Base-by-base conservation (phyloP, 2,797 vertebrate species). In the Microhierax caerulescens region DNA sequence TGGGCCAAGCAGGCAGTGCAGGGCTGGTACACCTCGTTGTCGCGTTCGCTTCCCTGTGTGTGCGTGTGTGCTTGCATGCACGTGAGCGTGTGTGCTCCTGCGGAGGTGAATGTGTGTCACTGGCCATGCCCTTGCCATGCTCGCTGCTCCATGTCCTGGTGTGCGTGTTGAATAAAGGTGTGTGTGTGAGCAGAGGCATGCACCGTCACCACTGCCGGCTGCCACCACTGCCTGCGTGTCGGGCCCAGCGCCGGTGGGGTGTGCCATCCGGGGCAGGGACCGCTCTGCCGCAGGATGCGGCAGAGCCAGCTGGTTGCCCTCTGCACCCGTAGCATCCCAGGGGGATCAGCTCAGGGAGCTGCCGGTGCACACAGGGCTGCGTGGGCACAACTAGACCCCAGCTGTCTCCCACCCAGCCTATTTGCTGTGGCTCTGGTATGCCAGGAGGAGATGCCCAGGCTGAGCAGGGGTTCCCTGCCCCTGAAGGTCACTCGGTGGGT, bases 201-300 rank as follows among this genome's bases (percentile, higher is more conserved):
- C 5, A 1, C 22, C 2, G 0, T 53, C 5, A 1, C 22, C 2
- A 0, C 0, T n/a, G 36, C 64, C 30, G 70, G 32, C 61, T 79
- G 67, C 14, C 75, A 39, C 37, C 37, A 39, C 37, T 39, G 39
- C 39, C 61, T 15, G 45, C 2, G 0, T 7, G 59, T 89, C 85
- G 89, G 89, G 70, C 59, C 85, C 68, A 50, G 78, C 36, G 85
- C 36, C 11, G 60, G 91, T 83, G 72, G 39, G 84, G 78, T 82
- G 86, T 74, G 76, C 76, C 78, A n/a, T 32, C 36, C 9, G 1
- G 34, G 72, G 21, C 47, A 30, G 41, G 76, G 43, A 43, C 50
- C 2, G 7, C 65, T 41, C 47, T 27, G 20, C 39, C 15, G 4
- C 57, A 75, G 85, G 85, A 89, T 53, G 64, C 70, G 64, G 48